Percentiles rank a stretch among this genome's conserved stretches.
These are phyloP conservation scores for Otus scops DNA, from an alignment of 2,797 vertebrate species.

Conservation along the genomic window DNA sequence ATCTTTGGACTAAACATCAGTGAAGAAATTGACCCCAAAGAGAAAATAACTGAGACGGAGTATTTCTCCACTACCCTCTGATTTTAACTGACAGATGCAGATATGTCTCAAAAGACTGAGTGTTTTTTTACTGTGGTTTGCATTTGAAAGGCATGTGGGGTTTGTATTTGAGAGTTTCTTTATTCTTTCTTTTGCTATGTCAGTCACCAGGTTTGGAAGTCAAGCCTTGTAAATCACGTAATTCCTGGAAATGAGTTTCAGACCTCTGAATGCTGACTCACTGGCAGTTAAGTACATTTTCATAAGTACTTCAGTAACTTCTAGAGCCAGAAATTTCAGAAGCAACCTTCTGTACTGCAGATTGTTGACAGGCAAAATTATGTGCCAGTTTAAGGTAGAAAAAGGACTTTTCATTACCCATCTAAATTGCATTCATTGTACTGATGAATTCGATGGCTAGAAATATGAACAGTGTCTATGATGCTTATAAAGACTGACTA, in stretches of 20 bases:
- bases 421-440: background rate
- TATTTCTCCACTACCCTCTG: background rate
- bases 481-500: background rate
- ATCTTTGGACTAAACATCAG: background rate
- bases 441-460: background rate
- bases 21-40: background rate
- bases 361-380: conserved; percentile 23
- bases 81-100: background rate
- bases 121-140: background rate
- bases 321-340: conserved; percentile 47
- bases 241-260: conserved; percentile 63
- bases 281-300: conserved; percentile 32
- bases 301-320: background rate
- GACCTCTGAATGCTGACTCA: conserved; percentile 56
- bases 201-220: conserved; percentile 10
- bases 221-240: conserved; percentile 35
- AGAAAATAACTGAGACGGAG: background rate
- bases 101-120: background rate
- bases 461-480: background rate
- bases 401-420: background rate
- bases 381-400: background rate
- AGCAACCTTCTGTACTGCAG: background rate
- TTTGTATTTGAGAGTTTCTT: background rate
- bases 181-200: background rate
- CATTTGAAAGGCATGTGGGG: background rate